Conservation (phyloP, 2,113 vertebrate species). For the Myodes glareolus region DNA sequence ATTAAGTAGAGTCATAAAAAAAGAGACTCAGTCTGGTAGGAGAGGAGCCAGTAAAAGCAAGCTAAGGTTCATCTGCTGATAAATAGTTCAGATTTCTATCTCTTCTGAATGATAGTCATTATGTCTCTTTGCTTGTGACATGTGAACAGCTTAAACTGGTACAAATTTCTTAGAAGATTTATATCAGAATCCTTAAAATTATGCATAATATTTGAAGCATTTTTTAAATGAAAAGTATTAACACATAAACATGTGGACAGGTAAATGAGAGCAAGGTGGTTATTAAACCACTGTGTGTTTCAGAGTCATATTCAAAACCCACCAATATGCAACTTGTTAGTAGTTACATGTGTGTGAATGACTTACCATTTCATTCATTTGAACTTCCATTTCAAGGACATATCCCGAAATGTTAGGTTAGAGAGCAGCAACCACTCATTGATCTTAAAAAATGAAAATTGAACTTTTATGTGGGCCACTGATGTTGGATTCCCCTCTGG, state of each 20-base stretch:
- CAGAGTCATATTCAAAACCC: neutral
- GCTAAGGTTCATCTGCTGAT: neutral
- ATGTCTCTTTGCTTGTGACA: too few species aligned
- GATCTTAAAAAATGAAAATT: neutral
- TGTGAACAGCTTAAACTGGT: neutral
- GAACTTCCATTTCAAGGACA: neutral
- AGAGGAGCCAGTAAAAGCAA: neutral
- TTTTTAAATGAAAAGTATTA: neutral
- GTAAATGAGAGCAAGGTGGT: neutral
- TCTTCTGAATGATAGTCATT: fast-evolving
- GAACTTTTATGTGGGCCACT: neutral
- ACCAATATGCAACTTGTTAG: neutral
- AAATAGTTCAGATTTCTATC: neutral
- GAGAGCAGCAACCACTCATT: neutral
- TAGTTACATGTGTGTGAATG: neutral
- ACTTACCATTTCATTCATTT: neutral
- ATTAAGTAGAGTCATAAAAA: neutral
- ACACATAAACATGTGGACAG: neutral
- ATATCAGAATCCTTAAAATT: neutral
- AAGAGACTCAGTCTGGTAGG: neutral
- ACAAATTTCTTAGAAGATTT: neutral
- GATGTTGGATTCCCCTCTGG: too few species aligned
- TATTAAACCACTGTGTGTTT: neutral
- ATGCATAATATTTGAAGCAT: neutral
- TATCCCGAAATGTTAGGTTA: neutral